A percentile compares a stretch with the other conserved stretches of the same genome.
phyloP scores from a whole-genome alignment of 2,888 invertebrate genomes.

The Drosophila phalerata region DNA sequence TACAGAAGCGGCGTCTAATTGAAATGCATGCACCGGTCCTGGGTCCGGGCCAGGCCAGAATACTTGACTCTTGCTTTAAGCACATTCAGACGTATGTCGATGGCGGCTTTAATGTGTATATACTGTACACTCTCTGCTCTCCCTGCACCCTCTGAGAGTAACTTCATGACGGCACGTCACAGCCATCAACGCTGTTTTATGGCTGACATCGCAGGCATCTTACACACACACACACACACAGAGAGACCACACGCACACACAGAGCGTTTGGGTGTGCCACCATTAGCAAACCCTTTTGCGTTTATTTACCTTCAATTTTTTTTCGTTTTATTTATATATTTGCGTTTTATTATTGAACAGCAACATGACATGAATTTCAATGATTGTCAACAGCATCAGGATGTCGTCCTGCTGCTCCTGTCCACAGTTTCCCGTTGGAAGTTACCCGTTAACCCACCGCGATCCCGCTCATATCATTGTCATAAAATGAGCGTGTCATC shows the following conservation, averaged over 20 bases:
- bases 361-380: conserved; percentile 78
- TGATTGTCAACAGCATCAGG: conserved; percentile 68
- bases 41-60: conserved; percentile 12
- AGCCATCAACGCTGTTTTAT: conserved; percentile 72
- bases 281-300: conserved; percentile 80
- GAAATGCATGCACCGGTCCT: conserved; percentile 69
- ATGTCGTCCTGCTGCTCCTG: conserved; percentile 15
- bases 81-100: conserved; percentile 25
- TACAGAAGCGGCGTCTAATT: conserved; percentile 73
- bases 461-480: conserved; percentile 63
- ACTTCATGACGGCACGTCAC: conserved; percentile 59
- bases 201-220: conserved; percentile 49
- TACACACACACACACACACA: conserved; percentile 22
- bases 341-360: conserved; percentile 81
- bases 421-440: background rate
- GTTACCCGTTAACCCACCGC: background rate
- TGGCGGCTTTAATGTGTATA: conserved; percentile 43
- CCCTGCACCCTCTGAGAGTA: conserved; percentile 13
- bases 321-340: conserved; percentile 76
- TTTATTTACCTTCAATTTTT: conserved; percentile 81
- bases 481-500: conserved; percentile 79
- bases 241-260: conserved; percentile 1
- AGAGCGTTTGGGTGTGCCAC: conserved; percentile 37
- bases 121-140: background rate
- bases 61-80: conserved; percentile 71